Evolutionary conservation across 2,888 invertebrate genomes (phyloP).

Genomic region (Dysmachus trigonus): DNA sequence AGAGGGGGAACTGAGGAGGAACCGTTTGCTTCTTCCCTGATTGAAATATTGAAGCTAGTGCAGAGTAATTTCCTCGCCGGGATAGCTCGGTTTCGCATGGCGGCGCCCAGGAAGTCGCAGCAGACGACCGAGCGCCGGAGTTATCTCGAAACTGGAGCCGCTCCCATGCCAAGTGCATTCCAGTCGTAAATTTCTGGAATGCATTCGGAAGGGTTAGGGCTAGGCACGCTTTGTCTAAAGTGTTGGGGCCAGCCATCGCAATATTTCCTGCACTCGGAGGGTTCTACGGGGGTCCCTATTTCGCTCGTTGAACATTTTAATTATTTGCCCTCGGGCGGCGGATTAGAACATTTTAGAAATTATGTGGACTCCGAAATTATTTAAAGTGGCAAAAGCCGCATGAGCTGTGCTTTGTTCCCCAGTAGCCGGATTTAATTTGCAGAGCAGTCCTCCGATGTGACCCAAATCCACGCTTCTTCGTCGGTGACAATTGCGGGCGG

Average conservation of each 20-base stretch:
- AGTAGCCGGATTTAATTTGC: background rate
- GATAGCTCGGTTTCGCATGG: background rate
- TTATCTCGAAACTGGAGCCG: background rate
- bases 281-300: background rate
- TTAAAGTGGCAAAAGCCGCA: background rate
- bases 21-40: background rate
- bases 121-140: background rate
- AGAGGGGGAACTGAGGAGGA: too few relatives aligned
- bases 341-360: background rate
- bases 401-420: background rate
- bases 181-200: slow-evolving; percentile 9
- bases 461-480: background rate
- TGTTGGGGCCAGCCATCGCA: background rate
- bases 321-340: background rate
- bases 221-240: slow-evolving; percentile 4
- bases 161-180: background rate
- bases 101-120: background rate
- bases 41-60: background rate
- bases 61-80: background rate
- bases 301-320: background rate
- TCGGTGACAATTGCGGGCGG: background rate
- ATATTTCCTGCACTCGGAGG: background rate
- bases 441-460: background rate
- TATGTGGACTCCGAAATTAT: background rate
- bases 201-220: background rate